Evolutionary conservation across 37 sponge, comb jelly and placozoan genomes (phyloP).

Genomic region (Bolinopsis microptera): DNA sequence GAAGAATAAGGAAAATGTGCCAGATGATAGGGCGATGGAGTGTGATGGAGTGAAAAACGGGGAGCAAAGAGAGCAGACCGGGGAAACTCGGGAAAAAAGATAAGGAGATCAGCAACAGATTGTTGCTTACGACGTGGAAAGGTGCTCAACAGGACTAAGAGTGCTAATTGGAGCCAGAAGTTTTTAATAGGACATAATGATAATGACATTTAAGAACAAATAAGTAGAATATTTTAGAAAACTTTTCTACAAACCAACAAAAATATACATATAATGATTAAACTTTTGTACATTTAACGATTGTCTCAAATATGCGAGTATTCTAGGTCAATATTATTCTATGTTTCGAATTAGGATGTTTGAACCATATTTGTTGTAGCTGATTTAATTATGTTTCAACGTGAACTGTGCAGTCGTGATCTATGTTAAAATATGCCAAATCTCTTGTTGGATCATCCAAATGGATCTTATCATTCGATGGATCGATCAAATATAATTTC

Average conservation of each 20-base stretch:
- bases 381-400: not conserved
- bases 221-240: not conserved
- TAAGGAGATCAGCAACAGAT: not conserved
- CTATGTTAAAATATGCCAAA: not conserved
- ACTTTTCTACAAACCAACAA: not conserved
- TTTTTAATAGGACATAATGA: not conserved
- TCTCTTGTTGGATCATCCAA: slow-evolving; percentile 50
- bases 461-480: not conserved
- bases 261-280: not conserved
- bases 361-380: not conserved
- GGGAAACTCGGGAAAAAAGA: not conserved
- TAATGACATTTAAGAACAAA: too few species aligned
- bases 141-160: not conserved
- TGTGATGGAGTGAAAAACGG: not conserved
- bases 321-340: not conserved
- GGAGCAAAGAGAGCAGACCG: not conserved
- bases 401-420: not conserved
- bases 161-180: not conserved
- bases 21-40: not conserved
- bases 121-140: not conserved
- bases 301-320: not conserved
- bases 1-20: not conserved
- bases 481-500: slow-evolving; percentile 27
- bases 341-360: not conserved
- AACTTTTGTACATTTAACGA: not conserved